These are phyloP conservation scores for Drosophila paranaensis DNA, from an alignment of 2,888 invertebrate species.

Conservation along the genomic window DNA sequence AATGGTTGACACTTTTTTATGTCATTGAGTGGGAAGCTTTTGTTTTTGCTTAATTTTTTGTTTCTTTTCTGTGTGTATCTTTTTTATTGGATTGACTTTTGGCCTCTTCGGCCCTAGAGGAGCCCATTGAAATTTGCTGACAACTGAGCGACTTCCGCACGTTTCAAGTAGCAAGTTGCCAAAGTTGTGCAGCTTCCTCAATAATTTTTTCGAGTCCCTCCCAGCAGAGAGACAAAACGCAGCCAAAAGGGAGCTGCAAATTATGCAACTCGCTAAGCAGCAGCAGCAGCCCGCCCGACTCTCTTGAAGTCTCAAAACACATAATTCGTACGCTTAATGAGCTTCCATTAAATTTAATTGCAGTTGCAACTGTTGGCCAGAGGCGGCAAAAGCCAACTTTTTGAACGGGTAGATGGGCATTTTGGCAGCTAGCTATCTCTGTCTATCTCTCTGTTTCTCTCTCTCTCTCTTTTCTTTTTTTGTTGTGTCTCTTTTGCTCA, in stretches of 20 bases:
- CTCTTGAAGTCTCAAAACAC: constrained; percentile 7
- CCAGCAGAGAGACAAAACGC: constrained; percentile 1
- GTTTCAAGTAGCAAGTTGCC: constrained; percentile 33
- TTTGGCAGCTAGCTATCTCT: not conserved
- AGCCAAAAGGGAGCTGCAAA: constrained; percentile 15
- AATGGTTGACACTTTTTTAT: constrained; percentile 30
- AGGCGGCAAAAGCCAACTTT: constrained; percentile 17
- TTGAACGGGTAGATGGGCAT: not conserved
- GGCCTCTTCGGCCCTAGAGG: constrained; percentile 18
- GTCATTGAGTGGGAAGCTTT: constrained; percentile 28
- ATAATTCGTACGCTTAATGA: constrained; percentile 71
- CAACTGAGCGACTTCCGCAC: constrained; percentile 59
- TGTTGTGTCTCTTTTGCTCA: not conserved
- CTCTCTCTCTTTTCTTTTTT: not conserved
- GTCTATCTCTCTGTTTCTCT: not conserved
- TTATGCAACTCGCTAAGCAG: constrained; percentile 64
- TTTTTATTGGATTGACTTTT: constrained; percentile 13
- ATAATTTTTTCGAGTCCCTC: constrained; percentile 5
- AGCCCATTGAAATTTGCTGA: constrained; percentile 32
- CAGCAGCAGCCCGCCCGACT: not conserved
- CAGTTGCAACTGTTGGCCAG: constrained; percentile 63
- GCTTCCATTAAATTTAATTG: constrained; percentile 80
- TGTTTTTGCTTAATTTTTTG: not conserved
- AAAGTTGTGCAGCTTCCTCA: constrained; percentile 16
- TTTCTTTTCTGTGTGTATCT: not conserved